Conservation (phyloP, 2,888 invertebrate genomes). For the Rhagonycha fulva region DNA sequence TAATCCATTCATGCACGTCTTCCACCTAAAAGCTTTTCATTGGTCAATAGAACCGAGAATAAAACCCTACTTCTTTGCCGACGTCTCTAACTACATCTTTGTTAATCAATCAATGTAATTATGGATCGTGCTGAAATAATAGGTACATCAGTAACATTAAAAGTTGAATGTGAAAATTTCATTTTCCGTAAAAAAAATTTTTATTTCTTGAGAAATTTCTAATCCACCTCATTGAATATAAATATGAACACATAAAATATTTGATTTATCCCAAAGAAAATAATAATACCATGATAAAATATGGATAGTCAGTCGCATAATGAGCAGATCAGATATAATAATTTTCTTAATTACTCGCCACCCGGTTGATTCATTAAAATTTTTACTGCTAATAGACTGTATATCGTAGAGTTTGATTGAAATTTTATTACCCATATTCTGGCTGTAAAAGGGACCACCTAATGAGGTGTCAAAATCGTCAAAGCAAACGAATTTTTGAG, state of each 20-base stretch:
- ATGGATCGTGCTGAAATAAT: too few species aligned
- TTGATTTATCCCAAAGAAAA: neutral
- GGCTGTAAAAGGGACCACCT: constrained; percentile 11
- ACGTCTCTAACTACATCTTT: too few species aligned
- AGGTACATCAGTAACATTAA: too few species aligned
- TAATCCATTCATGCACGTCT: too few species aligned
- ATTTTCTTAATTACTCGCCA: neutral
- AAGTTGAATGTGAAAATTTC: too few species aligned
- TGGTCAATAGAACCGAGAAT: too few species aligned
- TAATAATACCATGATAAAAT: neutral
- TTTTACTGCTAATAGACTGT: neutral
- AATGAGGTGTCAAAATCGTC: constrained; percentile 23
- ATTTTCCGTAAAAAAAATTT: too few species aligned
- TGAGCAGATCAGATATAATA: neutral
- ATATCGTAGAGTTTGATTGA: neutral
- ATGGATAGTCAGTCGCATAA: neutral
- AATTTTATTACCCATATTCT: neutral
- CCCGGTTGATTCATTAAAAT: neutral
- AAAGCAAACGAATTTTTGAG: constrained; percentile 21
- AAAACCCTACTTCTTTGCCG: too few species aligned
- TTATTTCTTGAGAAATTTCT: too few species aligned
- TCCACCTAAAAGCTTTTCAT: too few species aligned
- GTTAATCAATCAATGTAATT: too few species aligned
- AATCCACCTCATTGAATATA: too few species aligned
- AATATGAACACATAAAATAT: neutral